A percentile compares a stretch with the other conserved stretches of the same genome.
Evolutionary conservation across 2,888 invertebrate genomes (phyloP).

Genomic region (Eucriotettix oculatus): DNA sequence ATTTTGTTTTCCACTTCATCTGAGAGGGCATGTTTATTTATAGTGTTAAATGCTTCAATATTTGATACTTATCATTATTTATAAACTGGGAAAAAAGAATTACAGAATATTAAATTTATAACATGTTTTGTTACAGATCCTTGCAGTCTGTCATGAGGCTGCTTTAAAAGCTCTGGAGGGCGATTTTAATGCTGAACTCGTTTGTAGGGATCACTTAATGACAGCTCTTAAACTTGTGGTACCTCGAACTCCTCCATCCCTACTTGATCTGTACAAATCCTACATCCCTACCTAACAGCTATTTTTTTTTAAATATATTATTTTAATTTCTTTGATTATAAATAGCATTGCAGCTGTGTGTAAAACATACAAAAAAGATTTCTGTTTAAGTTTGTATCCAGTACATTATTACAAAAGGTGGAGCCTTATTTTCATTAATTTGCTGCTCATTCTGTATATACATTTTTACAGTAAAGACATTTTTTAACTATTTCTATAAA

Average conservation of each 20-base stretch:
- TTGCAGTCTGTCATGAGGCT: constrained; percentile 81
- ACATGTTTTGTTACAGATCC: constrained; percentile 23
- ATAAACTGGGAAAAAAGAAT: constrained; percentile 17
- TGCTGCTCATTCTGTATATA: too few relatives aligned
- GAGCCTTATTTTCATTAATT: too few relatives aligned
- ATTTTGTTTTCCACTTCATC: too few relatives aligned
- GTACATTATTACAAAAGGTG: too few relatives aligned
- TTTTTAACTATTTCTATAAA: too few relatives aligned
- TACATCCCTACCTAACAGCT: constrained; percentile 21
- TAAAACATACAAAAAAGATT: too few relatives aligned
- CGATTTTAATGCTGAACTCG: constrained; percentile 41
- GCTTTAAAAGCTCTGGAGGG: constrained; percentile 71
- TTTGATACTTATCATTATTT: neutral
- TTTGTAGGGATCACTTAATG: constrained; percentile 55
- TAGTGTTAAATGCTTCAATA: neutral
- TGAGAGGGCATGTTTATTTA: neutral
- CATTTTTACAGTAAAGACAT: too few relatives aligned
- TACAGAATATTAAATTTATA: neutral
- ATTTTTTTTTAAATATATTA: too few relatives aligned
- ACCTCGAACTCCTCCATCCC: constrained; percentile 56
- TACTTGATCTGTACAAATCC: constrained; percentile 56
- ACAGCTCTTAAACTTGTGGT: constrained; percentile 50
- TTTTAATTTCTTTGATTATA: too few relatives aligned
- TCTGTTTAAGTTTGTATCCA: too few relatives aligned
- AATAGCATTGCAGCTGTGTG: too few relatives aligned